These are phyloP conservation scores for Acanthosoma haemorrhoidale DNA, from an alignment of 2,888 invertebrate genomes.

Conservation along the genomic window DNA sequence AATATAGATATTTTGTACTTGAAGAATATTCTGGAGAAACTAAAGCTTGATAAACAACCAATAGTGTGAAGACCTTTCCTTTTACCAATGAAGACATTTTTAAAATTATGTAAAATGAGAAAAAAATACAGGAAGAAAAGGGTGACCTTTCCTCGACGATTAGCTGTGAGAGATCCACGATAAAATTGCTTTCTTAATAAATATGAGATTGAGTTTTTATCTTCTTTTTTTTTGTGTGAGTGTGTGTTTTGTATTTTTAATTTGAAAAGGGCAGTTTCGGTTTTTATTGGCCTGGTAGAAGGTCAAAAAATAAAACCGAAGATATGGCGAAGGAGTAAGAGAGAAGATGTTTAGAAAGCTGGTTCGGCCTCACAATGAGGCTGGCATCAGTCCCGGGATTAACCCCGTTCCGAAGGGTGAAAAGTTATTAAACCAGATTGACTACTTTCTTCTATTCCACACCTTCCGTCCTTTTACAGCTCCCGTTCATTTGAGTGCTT, in stretches of 20 bases:
- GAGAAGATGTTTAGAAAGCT: constrained; percentile 3
- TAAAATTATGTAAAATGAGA: no score
- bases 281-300: neutral
- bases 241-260: no score
- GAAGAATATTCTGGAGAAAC: no score
- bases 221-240: neutral
- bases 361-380: neutral
- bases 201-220: neutral
- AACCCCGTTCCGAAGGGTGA: neutral
- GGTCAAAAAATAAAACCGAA: constrained; percentile 1
- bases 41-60: no score
- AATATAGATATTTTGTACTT: no score
- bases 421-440: constrained; percentile 12
- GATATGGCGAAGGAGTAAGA: constrained; percentile 4
- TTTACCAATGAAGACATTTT: no score
- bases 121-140: neutral
- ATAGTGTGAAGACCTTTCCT: no score
- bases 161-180: neutral
- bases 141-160: neutral
- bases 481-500: neutral
- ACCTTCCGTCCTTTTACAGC: neutral
- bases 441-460: constrained; percentile 3
- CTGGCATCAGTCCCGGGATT: no score
- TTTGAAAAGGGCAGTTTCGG: neutral
- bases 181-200: neutral